Conservation (phyloP, 2,113 vertebrate species). For the Phycodurus eques region DNA sequence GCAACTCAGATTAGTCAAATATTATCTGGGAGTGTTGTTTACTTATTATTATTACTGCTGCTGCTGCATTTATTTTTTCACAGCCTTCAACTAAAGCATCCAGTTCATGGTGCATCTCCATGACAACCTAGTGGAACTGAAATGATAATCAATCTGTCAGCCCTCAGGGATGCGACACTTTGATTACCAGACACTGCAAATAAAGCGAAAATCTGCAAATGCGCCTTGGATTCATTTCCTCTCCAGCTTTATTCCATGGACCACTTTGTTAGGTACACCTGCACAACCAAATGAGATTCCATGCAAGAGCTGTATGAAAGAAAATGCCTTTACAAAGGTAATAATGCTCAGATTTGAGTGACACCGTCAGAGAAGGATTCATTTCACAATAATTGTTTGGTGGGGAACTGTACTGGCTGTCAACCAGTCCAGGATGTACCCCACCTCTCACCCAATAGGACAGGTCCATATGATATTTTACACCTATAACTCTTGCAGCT, state of each 20-base stretch:
- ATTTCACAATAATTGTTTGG: neutral
- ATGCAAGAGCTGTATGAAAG: neutral
- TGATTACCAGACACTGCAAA: neutral
- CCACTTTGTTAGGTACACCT: neutral
- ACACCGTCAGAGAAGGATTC: neutral
- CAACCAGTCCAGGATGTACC: neutral
- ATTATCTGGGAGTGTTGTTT: neutral
- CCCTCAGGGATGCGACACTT: neutral
- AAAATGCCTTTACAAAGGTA: conserved; percentile 1
- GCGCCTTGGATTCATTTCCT: conserved; percentile 7
- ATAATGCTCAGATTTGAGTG: neutral
- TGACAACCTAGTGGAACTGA: neutral
- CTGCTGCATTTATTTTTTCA: neutral
- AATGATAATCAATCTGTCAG: neutral
- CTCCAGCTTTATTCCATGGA: neutral
- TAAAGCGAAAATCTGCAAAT: conserved; percentile 10
- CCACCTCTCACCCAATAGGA: neutral
- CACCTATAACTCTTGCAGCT: neutral
- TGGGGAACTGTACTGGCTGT: neutral
- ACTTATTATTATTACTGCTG: neutral
- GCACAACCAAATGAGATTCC: neutral
- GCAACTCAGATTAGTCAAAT: neutral
- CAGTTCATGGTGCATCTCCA: neutral
- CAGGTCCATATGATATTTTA: too few species aligned
- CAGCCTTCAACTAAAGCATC: neutral